Evolutionary conservation across 2,888 invertebrate species (phyloP), one percentile per base, ranked within the genome.

Genomic region (Troides oblongomaculatus): DNA sequence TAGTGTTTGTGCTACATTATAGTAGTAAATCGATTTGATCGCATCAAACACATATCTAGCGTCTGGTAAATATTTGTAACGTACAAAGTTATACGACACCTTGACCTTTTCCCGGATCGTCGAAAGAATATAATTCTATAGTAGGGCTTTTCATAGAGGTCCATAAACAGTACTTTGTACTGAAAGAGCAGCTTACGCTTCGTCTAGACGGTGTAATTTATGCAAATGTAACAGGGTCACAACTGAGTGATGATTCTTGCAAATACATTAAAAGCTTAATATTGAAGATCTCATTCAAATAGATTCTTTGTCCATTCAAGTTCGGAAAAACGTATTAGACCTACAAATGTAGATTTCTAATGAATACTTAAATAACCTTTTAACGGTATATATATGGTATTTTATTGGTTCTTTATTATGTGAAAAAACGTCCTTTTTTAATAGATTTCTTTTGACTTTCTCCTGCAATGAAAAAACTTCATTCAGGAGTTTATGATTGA

Each of bases 161-260:
- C 50, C 50, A 50, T 50, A 50, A 50, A 14, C 50, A 12, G 50
- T 18, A 14, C 50, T 50, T 50, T 50, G 17, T 50, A 18, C 50
- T 14, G 18, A 68, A 62, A n/a, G 39, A 46, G 46, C n/a, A 12
- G 62, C 62, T 62, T 58, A 58, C 57, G 43, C 50, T 18, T 10
- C 25, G 63, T 69, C 69, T 69, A 69, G 69, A 69, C 65, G 58
- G 62, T 62, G 30, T 69, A 62, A 69, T 65, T 69, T 69, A 69
- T 69, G 69, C 21, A 62, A 69, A 69, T 66, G 65, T 61, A 57
- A 58, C 60, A 46, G 62, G 50, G 57, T 62, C 46, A 66, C 65
- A 65, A 30, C 25, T 53, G 50, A 62, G 62, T 18, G 61, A 65
- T 62, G 62, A 62, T 69, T 62, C 62, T 62, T 66, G 62, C 30